Base-by-base conservation (phyloP, 2,797 vertebrate genomes). In the Gobionotothen gibberifrons region DNA sequence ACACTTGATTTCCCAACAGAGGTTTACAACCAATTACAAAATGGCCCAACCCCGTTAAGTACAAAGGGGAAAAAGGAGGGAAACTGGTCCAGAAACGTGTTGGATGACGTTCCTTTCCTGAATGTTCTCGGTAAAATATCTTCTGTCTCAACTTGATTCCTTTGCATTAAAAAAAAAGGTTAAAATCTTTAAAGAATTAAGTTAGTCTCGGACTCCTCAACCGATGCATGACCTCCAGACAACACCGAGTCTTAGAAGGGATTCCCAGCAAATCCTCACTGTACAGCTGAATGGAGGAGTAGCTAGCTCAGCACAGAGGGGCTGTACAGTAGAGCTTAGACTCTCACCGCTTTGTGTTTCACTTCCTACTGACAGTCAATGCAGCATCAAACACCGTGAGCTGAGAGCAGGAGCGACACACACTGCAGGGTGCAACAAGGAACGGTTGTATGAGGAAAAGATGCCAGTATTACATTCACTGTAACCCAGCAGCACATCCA, bases 361-460 rank as follows among this genome's bases (percentile, higher is more conserved):
- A 22, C 58, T 67, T 53, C 47, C 48, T n/a, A 52, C 72, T 68
- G 75, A 64, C 65, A 74, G 46, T 76, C 72, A 67, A 63, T 67
- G 52, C 60, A 17, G 52, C 67, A 61, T 73, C 68, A 48, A 79
- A 76, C 52, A 14, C 12, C 91, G 0, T 0, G 19, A 59, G 57
- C 17, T 9, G 44, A 48, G 63, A 32, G 26, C 26, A 16, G 56
- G 60, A 46, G 63, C 32, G 16, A 15, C 68, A 54, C 54, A 32
- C 10, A n/a, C 32, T 8, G 32, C 54, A n/a, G 19, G n/a, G 47
- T 9, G 16, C 5, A 49, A 36, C 32, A 36, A 36, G 8, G 32
- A 9, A 36, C 32, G 1, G 32, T 2, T 36, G 32, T 9, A 36
- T 36, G 1, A 36, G 8, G 32, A 36, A 36, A 36, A 36, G 26